A percentile compares a stretch with the other conserved stretches of the same genome.
phyloP scores from a whole-genome alignment of 2,888 invertebrate species.

The Deilephila porcellus region DNA sequence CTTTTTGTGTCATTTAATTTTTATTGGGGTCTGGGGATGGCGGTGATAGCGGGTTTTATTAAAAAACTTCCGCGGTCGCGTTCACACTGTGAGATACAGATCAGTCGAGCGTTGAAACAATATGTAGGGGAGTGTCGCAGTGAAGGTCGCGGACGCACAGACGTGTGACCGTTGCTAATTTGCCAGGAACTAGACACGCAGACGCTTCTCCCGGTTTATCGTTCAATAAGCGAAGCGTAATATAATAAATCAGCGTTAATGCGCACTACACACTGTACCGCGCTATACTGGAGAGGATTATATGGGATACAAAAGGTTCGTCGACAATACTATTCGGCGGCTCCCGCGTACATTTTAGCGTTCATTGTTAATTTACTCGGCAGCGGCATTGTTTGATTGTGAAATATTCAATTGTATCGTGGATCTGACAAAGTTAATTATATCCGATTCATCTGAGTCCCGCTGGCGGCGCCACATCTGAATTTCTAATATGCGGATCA shows the following conservation, averaged over 20 bases:
- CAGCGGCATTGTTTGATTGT: constrained; percentile 43
- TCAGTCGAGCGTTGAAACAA: neutral
- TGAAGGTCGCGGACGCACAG: neutral
- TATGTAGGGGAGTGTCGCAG: neutral
- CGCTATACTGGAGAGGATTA: neutral
- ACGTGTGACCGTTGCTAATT: neutral
- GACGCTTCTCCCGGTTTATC: constrained; percentile 1
- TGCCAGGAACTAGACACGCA: neutral
- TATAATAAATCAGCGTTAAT: neutral
- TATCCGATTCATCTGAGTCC: constrained; percentile 44
- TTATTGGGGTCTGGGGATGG: constrained; percentile 16
- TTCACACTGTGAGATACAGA: constrained; percentile 23
- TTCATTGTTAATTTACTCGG: constrained; percentile 40
- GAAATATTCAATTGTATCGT: constrained; percentile 49
- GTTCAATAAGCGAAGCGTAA: neutral
- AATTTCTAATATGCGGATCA: constrained; percentile 58
- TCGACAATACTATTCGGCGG: neutral
- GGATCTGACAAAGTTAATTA: constrained; percentile 53
- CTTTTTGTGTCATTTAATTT: constrained; percentile 13
- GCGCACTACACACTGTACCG: neutral
- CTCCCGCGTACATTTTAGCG: neutral
- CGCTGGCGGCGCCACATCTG: constrained; percentile 49
- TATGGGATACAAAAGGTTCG: neutral
- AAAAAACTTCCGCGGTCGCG: constrained; percentile 10
- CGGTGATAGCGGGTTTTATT: neutral